Conservation (phyloP, 2,888 invertebrate species). For the Cryptosula pallasiana region DNA sequence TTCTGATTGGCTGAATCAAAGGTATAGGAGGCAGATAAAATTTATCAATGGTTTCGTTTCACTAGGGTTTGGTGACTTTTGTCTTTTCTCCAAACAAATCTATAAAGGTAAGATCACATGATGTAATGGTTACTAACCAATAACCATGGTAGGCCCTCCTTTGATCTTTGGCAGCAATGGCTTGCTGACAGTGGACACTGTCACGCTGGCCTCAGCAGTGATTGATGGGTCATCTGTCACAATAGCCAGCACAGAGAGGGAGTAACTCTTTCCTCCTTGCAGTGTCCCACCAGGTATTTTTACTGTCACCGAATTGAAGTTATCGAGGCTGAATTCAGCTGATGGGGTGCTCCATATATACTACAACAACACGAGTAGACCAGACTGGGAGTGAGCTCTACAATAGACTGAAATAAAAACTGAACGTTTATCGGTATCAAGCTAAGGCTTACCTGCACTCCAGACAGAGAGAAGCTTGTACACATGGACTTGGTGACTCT, state of each 20-base stretch:
- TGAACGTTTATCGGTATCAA: too few relatives aligned
- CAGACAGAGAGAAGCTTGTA: not conserved
- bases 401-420: too few relatives aligned
- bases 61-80: not conserved
- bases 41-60: not conserved
- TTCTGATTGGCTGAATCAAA: too few relatives aligned
- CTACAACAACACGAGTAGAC: conserved; percentile 14
- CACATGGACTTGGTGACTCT: not conserved
- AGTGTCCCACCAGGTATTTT: not conserved
- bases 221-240: not conserved
- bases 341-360: not conserved
- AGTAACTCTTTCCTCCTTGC: not conserved
- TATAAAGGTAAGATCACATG: not conserved
- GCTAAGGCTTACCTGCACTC: not conserved
- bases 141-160: not conserved
- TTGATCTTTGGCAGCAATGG: not conserved
- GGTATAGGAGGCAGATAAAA: not conserved
- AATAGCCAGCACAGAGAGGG: not conserved
- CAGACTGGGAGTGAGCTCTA: too few relatives aligned
- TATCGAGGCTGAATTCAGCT: not conserved
- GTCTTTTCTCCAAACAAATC: not conserved
- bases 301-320: not conserved
- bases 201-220: not conserved
- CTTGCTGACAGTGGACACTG: not conserved
- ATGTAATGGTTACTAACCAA: not conserved